phyloP scores from a whole-genome alignment of 2,113 vertebrate genomes.

The Malurus elegans region DNA sequence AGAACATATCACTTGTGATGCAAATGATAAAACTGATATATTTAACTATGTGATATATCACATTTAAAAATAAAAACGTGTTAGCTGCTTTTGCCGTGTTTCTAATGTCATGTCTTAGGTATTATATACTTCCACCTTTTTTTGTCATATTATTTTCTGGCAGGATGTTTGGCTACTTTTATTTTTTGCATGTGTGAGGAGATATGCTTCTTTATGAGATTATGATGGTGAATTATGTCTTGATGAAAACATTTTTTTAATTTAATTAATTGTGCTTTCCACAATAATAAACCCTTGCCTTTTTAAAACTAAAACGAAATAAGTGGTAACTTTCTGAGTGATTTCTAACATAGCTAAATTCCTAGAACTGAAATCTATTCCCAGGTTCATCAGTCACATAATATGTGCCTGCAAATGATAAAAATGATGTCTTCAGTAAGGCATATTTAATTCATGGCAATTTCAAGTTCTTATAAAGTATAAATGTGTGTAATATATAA shows the following conservation, averaged over 20 bases:
- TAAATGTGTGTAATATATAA: not conserved
- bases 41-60: not conserved
- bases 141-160: not conserved
- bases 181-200: not conserved
- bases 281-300: not conserved
- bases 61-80: not conserved
- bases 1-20: not conserved
- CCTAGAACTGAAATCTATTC: not conserved
- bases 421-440: not conserved
- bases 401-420: not conserved
- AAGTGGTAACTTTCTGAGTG: not conserved
- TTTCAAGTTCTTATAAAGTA: not conserved
- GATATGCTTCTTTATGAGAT: not conserved
- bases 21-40: not conserved
- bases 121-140: not conserved
- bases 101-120: not conserved
- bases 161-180: not conserved
- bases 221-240: not conserved
- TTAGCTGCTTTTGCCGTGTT: not conserved
- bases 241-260: not conserved
- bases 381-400: not conserved
- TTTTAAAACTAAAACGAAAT: not conserved
- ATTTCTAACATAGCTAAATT: not conserved
- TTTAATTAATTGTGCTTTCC: not conserved
- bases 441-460: not conserved